Percentiles rank a stretch among this genome's conserved stretches.
Conservation (phyloP, 2,888 invertebrate genomes). For the Junonia oenone region DNA sequence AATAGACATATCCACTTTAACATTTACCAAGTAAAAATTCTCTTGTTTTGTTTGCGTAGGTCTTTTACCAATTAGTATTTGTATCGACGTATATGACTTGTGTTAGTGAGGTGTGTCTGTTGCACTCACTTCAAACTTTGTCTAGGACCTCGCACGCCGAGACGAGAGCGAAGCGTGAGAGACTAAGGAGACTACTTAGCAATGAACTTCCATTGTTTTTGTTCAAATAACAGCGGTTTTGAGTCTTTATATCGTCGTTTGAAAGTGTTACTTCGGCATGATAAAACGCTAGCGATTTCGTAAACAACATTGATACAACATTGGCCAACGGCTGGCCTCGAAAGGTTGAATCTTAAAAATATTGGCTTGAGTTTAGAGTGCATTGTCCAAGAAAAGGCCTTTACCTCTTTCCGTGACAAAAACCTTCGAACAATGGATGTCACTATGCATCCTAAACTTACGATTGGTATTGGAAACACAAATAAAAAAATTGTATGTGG, state of each 20-base stretch:
- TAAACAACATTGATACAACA: slow-evolving; percentile 21
- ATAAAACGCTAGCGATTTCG: slow-evolving; percentile 17
- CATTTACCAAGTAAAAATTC: slow-evolving; percentile 76
- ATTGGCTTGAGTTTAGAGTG: slow-evolving; percentile 21
- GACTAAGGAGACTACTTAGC: slow-evolving; percentile 49
- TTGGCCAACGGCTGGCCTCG: slow-evolving; percentile 33
- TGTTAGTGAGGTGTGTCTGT: slow-evolving; percentile 52
- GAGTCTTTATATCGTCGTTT: slow-evolving; percentile 42
- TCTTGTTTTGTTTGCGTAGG: slow-evolving; percentile 75
- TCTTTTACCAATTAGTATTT: slow-evolving; percentile 78
- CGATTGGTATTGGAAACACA: neutral
- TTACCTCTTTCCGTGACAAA: slow-evolving; percentile 54
- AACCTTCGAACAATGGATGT: neutral
- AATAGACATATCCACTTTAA: slow-evolving; percentile 75
- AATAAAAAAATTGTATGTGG: no score
- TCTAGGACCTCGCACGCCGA: slow-evolving; percentile 47
- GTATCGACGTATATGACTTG: slow-evolving; percentile 60
- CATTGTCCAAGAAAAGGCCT: slow-evolving; percentile 35
- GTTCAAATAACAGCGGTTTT: slow-evolving; percentile 49
- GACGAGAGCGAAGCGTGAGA: slow-evolving; percentile 49
- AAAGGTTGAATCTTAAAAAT: slow-evolving; percentile 28
- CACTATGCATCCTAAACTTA: neutral
- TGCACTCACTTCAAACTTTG: slow-evolving; percentile 53
- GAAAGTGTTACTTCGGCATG: slow-evolving; percentile 32
- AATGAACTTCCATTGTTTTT: slow-evolving; percentile 56